Evolutionary conservation across 2,888 invertebrate species (phyloP).

Genomic region (Lamellibrachia satsuma): DNA sequence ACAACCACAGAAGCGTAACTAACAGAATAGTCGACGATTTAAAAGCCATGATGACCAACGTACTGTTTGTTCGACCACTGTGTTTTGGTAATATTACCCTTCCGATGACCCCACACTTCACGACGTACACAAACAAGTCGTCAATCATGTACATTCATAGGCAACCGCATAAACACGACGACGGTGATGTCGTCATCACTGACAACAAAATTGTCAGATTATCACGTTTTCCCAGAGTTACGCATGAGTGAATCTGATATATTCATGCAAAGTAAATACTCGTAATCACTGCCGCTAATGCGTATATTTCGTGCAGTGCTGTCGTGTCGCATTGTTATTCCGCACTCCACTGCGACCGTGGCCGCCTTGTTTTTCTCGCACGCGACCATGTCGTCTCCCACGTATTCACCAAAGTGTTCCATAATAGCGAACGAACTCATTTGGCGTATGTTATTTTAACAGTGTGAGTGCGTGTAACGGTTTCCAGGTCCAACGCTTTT

Average conservation of each 20-base stretch:
- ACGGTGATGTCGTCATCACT: neutral
- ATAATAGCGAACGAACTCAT: neutral
- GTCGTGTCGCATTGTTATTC: neutral
- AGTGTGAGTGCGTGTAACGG: neutral
- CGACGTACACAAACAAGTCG: neutral
- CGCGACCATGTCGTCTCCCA: neutral
- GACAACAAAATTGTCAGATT: neutral
- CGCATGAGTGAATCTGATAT: neutral
- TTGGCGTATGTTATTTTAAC: neutral
- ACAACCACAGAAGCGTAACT: too few relatives aligned
- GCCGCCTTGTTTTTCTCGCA: too few relatives aligned
- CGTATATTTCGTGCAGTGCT: neutral
- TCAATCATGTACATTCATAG: neutral
- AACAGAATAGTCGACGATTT: neutral
- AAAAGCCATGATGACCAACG: neutral
- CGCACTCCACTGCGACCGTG: neutral
- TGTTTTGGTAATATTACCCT: neutral
- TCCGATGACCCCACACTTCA: neutral
- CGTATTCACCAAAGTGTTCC: neutral
- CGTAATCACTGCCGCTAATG: neutral
- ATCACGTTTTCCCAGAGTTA: neutral
- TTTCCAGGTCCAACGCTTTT: neutral
- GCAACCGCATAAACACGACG: neutral
- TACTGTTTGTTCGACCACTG: neutral
- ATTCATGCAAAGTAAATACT: conserved; percentile 8